Conservation (phyloP, 2,888 invertebrate genomes). For the Netelia fuscicornis region DNA sequence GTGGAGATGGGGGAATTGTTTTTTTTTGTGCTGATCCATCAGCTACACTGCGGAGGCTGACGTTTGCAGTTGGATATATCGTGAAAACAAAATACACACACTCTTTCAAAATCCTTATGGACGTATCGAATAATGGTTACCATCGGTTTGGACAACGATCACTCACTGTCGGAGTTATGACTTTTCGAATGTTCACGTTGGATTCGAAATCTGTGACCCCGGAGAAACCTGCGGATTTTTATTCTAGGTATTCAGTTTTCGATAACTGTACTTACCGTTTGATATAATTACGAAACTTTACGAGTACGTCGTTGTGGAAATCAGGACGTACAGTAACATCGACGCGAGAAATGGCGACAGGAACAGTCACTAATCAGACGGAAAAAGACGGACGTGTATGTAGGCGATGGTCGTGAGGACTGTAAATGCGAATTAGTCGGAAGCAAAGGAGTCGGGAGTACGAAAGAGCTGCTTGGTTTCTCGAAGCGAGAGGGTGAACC, state of each 20-base stretch:
- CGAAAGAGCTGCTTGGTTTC: constrained; percentile 48
- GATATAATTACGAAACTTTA: neutral
- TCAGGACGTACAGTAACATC: constrained; percentile 1
- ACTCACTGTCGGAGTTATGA: neutral
- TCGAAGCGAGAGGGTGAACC: constrained; percentile 24
- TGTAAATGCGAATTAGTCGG: constrained; percentile 69
- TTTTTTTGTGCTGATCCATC: neutral
- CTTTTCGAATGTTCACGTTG: neutral
- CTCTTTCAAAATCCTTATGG: neutral
- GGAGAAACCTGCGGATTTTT: no score
- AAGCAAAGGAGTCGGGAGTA: constrained; percentile 57
- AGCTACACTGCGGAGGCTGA: neutral
- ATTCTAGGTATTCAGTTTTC: no score
- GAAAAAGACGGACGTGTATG: constrained; percentile 11
- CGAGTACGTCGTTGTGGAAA: neutral
- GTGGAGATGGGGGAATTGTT: constrained; percentile 2
- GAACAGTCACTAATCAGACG: constrained; percentile 42
- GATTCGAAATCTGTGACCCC: neutral
- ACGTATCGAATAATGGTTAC: neutral
- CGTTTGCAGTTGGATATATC: neutral
- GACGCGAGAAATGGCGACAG: constrained; percentile 26
- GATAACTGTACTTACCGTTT: neutral
- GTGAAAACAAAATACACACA: neutral
- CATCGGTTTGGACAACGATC: neutral
- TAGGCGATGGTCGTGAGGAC: constrained; percentile 29